Percentiles rank a stretch among this genome's conserved stretches.
Evolutionary conservation across 2,888 invertebrate genomes (phyloP).

Genomic region (Sphecodes monilicornis): DNA sequence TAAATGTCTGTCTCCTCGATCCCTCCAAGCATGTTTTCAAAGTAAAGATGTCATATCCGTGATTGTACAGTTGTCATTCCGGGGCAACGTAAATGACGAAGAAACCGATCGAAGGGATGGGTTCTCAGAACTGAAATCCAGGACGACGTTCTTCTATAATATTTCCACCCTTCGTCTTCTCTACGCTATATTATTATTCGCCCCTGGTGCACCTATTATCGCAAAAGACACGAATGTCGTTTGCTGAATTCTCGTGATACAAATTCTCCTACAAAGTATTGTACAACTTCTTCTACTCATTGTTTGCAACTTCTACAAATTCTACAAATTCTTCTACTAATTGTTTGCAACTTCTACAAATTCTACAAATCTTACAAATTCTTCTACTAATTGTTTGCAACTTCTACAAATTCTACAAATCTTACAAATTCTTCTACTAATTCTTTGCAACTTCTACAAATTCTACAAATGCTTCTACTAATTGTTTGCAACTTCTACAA

Average conservation of each 20-base stretch:
- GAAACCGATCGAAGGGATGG: conserved; percentile 65
- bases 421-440: no score
- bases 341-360: no score
- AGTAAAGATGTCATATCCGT: conserved; percentile 73
- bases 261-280: background rate
- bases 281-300: no score
- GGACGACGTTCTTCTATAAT: conserved; percentile 65
- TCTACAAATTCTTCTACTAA: no score
- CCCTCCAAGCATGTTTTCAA: conserved; percentile 60
- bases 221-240: background rate
- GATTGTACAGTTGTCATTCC: conserved; percentile 77
- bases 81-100: conserved; percentile 70
- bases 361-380: no score
- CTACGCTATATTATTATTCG: conserved; percentile 54
- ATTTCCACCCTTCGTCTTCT: conserved; percentile 33
- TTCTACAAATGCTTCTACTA: no score
- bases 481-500: no score
- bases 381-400: no score
- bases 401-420: no score
- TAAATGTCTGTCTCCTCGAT: conserved; percentile 12
- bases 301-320: no score
- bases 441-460: no score
- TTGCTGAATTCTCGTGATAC: background rate
- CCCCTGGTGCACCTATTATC: conserved; percentile 71
- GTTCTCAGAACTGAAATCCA: conserved; percentile 61